phyloP scores from a whole-genome alignment of 2,888 invertebrate species.

The Parochlus steinenii region DNA sequence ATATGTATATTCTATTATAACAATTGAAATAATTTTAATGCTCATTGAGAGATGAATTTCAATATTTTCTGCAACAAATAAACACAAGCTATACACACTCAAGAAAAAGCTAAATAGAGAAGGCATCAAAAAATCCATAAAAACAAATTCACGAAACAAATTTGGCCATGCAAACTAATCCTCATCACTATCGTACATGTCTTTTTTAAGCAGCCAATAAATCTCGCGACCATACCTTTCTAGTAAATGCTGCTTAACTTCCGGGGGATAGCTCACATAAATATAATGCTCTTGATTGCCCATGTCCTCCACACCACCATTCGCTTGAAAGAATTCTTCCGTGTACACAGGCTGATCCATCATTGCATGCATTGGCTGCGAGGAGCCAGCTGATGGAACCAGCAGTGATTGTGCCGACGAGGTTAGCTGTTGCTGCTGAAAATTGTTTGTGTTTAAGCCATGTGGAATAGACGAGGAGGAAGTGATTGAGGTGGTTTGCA shows the following conservation, averaged over 20 bases:
- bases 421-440: neutral
- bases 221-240: slow-evolving; percentile 48
- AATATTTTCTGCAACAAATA: no score
- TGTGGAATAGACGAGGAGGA: slow-evolving; percentile 3
- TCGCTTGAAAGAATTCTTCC: slow-evolving; percentile 23
- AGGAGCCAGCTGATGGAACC: slow-evolving; percentile 13
- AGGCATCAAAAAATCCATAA: no score
- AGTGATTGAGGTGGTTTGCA: slow-evolving; percentile 4
- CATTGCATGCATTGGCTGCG: slow-evolving; percentile 17
- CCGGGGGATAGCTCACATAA: slow-evolving; percentile 76
- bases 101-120: no score
- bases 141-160: no score
- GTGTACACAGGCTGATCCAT: slow-evolving; percentile 16
- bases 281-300: slow-evolving; percentile 64
- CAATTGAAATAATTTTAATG: no score
- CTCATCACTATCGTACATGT: slow-evolving; percentile 21
- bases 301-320: slow-evolving; percentile 33
- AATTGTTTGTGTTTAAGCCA: neutral
- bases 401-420: neutral
- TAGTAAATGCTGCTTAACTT: slow-evolving; percentile 63
- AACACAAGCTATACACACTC: no score
- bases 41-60: no score
- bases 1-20: no score
- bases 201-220: slow-evolving; percentile 20
- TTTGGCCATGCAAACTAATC: no score